Evolutionary conservation across 2,113 vertebrate genomes (phyloP).

Genomic region (Ptilonorhynchus violaceus): DNA sequence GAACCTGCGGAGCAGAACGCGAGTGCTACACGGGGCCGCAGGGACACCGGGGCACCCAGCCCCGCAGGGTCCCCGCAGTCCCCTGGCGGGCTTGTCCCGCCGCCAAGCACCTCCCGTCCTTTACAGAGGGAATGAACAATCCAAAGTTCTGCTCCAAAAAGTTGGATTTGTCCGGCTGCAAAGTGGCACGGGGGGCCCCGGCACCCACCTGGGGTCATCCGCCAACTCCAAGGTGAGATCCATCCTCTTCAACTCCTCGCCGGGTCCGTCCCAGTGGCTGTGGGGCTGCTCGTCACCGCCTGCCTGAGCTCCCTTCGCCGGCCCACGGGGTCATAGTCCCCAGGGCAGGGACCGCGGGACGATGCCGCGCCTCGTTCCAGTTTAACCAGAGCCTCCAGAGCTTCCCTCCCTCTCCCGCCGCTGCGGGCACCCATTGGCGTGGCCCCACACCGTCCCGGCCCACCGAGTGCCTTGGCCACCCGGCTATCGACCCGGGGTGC

Average conservation of each 20-base stretch:
- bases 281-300: background rate
- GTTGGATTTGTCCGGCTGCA: background rate
- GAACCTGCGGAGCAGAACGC: slow-evolving; percentile 47
- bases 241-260: background rate
- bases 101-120: background rate
- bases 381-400: background rate
- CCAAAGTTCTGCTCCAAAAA: background rate
- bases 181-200: accelerated
- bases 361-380: background rate
- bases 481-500: slow-evolving; percentile 3
- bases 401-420: background rate
- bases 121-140: background rate
- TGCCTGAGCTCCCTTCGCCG: background rate
- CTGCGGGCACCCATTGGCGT: background rate
- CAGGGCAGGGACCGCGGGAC: background rate
- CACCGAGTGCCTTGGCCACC: background rate
- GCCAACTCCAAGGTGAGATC: slow-evolving; percentile 13
- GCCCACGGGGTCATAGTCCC: slow-evolving; percentile 49
- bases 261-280: accelerated
- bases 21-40: accelerated
- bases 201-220: slow-evolving; percentile 45
- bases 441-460: background rate
- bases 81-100: background rate
- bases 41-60: background rate
- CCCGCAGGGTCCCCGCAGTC: too few species aligned